Percentiles rank a stretch among this genome's conserved stretches.
Evolutionary conservation across 2,113 vertebrate species (phyloP).

Genomic region (Apaloderma vittatum): DNA sequence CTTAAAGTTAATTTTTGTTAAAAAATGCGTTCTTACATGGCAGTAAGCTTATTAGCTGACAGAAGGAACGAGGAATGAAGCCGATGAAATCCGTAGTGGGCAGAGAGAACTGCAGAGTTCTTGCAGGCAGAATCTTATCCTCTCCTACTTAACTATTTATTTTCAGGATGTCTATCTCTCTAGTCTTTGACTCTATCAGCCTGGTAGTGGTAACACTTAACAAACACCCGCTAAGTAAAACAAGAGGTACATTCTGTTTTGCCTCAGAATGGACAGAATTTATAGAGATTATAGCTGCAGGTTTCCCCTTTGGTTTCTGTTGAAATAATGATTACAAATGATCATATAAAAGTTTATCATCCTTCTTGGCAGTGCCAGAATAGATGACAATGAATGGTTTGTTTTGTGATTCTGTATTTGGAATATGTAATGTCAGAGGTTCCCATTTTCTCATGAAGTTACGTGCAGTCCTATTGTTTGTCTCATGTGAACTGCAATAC

Average conservation of each 20-base stretch:
- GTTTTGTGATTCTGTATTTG: background rate
- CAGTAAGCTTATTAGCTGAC: conserved; percentile 1
- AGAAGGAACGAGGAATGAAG: background rate
- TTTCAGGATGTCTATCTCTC: background rate
- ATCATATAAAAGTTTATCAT: background rate
- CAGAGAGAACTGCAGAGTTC: background rate
- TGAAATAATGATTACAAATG: background rate
- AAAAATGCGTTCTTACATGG: background rate
- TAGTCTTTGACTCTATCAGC: background rate
- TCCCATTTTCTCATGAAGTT: background rate
- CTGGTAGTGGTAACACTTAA: background rate
- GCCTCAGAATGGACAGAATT: background rate
- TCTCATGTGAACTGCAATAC: background rate
- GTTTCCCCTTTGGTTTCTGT: background rate
- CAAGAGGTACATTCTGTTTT: background rate
- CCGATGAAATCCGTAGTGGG: background rate
- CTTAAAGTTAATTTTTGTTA: background rate
- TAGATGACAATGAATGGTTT: background rate
- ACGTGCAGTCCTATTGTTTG: background rate
- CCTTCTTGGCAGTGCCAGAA: background rate
- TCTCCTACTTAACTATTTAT: background rate
- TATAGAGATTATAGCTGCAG: background rate
- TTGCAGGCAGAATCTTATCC: background rate
- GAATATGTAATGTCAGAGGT: background rate
- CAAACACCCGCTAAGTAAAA: background rate